phyloP scores from a whole-genome alignment of 1,140 invertebrate genomes.

The Atopsyche davidsoni region DNA sequence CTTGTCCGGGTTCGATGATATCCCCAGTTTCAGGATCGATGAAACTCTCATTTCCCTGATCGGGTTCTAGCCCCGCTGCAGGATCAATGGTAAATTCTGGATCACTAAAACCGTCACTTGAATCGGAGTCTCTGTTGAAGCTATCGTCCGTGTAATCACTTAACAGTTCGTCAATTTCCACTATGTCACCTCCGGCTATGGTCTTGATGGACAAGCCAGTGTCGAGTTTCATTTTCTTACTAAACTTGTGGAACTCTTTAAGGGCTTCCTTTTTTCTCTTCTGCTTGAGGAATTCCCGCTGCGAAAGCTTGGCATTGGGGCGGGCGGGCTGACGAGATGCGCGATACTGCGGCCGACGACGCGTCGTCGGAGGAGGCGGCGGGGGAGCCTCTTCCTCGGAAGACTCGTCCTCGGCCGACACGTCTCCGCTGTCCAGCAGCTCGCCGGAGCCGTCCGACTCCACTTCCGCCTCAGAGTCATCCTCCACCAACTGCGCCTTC shows the following conservation, averaged over 20 bases:
- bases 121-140: constrained; percentile 19
- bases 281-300: constrained; percentile 16
- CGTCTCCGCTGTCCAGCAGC: constrained; percentile 35
- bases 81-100: constrained; percentile 46
- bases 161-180: constrained; percentile 47
- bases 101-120: constrained; percentile 45
- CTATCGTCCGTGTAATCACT: constrained; percentile 39
- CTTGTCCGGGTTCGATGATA: constrained; percentile 37
- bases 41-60: constrained; percentile 46
- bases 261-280: constrained; percentile 47
- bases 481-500: constrained; percentile 32
- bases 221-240: constrained; percentile 48
- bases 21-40: constrained; percentile 49
- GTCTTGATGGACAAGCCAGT: constrained; percentile 46
- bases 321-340: constrained; percentile 34
- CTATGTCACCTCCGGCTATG: constrained; percentile 45
- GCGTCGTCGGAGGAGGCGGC: constrained; percentile 34
- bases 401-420: constrained; percentile 35
- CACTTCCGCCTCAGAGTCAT: constrained; percentile 35
- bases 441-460: constrained; percentile 40
- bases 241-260: constrained; percentile 46
- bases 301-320: constrained; percentile 22
- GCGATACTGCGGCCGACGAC: constrained; percentile 33
- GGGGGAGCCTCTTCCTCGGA: constrained; percentile 32
- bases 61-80: constrained; percentile 41